Evolutionary conservation across 2,797 vertebrate genomes (phyloP), one percentile per base, ranked within the genome.

Genomic region (Galago senegalensis): DNA sequence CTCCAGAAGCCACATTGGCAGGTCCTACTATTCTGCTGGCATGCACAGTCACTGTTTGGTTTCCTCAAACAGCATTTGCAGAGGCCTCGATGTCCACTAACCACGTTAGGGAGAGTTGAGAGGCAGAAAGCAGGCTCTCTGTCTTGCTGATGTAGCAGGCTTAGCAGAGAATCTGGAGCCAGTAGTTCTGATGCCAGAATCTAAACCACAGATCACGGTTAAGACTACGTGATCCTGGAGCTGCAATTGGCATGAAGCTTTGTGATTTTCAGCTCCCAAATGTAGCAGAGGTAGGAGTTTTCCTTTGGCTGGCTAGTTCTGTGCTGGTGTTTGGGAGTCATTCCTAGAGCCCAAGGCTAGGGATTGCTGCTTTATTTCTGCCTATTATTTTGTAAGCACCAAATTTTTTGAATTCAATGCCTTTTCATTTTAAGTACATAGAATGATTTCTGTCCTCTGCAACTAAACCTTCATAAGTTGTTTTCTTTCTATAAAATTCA

Each of bases 391-490:
- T 67, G 13, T 43, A 84, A 85, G 61, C 17, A n/a, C 16, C 72
- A 25, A 85, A 73, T 61, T 94, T 94, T 21, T 80, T 88, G 29
- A 89, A 77, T 65, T 79, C 67, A 91, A 73, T 89, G 27, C 27
- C 29, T 88, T 93, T 84, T 84, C 9, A 84, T 60, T 94, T 85
- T 92, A 92, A 75, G 75, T 58, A 79, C 16, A 37, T 85, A n/a
- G 11, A 92, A 27, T 82, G 60, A 77, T 77, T 92, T 82, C 43
- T 77, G 56, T 89, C 25, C 18, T 69, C 31, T 81, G 43, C 31
- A 94, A 75, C 49, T 46, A 14, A 75, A 89, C 2, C 40, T 49
- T 94, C 7, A 2, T 61, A 75, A 84, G 27, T 53, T 58, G 21
- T 88, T 86, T 76, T 60, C 40, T 70, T 49, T 93, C 40, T 82